These are phyloP conservation scores for Notospermus geniculatus DNA, from an alignment of 1,140 invertebrate species.

Conservation along the genomic window DNA sequence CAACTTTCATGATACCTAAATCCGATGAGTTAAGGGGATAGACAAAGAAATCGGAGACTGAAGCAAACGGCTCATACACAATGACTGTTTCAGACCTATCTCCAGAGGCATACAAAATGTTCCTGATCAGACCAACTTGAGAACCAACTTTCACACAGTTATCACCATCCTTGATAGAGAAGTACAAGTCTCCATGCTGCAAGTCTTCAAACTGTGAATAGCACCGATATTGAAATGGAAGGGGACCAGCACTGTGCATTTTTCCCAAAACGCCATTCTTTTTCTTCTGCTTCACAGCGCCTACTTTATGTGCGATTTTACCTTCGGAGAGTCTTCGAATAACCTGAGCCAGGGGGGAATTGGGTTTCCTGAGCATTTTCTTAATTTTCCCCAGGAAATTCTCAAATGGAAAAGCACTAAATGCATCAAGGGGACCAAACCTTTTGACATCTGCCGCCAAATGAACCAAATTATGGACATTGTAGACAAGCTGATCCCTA, in stretches of 20 bases:
- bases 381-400: conserved; percentile 54
- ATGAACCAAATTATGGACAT: conserved; percentile 53
- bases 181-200: background rate
- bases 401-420: conserved; percentile 57
- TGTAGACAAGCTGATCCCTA: conserved; percentile 42
- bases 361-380: conserved; percentile 30
- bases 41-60: too few relatives aligned
- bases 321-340: conserved; percentile 33
- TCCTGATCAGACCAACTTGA: conserved; percentile 15
- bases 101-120: too few relatives aligned
- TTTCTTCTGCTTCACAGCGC: background rate
- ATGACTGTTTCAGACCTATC: too few relatives aligned
- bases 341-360: conserved; percentile 37
- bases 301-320: conserved; percentile 28
- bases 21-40: too few relatives aligned
- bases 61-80: too few relatives aligned
- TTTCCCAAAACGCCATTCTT: conserved; percentile 10
- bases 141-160: conserved; percentile 17
- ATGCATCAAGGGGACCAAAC: conserved; percentile 51
- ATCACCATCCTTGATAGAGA: conserved; percentile 15
- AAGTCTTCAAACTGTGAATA: conserved; percentile 16
- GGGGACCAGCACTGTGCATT: conserved; percentile 15
- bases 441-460: conserved; percentile 50
- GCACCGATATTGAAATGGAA: background rate
- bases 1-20: too few relatives aligned